These are phyloP conservation scores for Conistra vaccinii DNA, from an alignment of 2,888 invertebrate genomes.

Conservation along the genomic window DNA sequence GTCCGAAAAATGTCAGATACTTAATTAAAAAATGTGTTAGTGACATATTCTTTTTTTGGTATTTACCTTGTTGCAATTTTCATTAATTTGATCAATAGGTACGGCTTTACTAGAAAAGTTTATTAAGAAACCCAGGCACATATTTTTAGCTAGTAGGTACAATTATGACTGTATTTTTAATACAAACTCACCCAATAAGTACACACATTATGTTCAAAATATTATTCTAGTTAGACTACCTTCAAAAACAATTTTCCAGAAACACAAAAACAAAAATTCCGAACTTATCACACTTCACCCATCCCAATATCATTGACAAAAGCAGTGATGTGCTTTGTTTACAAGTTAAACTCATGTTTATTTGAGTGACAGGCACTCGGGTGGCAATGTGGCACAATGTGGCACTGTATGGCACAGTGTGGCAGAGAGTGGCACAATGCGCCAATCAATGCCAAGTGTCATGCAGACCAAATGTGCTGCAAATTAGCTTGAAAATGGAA, in stretches of 20 bases:
- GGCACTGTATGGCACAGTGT: constrained; percentile 71
- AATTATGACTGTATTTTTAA: background rate
- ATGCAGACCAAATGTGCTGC: constrained; percentile 51
- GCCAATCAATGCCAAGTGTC: constrained; percentile 74
- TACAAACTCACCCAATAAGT: background rate
- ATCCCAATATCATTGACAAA: constrained; percentile 68
- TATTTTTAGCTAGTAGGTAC: background rate
- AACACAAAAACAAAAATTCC: constrained; percentile 17
- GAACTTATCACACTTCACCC: constrained; percentile 46
- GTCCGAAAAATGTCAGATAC: background rate
- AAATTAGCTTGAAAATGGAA: constrained; percentile 52
- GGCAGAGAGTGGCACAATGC: constrained; percentile 76
- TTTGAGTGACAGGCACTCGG: constrained; percentile 80
- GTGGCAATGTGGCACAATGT: constrained; percentile 76
- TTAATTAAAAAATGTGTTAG: background rate
- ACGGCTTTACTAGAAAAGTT: background rate
- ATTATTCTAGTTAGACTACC: background rate
- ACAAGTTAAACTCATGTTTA: constrained; percentile 84
- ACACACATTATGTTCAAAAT: background rate
- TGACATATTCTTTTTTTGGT: too few relatives aligned
- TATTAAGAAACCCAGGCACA: background rate
- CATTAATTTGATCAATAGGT: background rate
- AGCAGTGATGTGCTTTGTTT: constrained; percentile 81
- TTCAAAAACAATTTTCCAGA: background rate
- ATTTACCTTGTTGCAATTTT: too few relatives aligned